Evolutionary conservation across 2,797 vertebrate genomes (phyloP).

Genomic region (Scolopax bukidnonensis): DNA sequence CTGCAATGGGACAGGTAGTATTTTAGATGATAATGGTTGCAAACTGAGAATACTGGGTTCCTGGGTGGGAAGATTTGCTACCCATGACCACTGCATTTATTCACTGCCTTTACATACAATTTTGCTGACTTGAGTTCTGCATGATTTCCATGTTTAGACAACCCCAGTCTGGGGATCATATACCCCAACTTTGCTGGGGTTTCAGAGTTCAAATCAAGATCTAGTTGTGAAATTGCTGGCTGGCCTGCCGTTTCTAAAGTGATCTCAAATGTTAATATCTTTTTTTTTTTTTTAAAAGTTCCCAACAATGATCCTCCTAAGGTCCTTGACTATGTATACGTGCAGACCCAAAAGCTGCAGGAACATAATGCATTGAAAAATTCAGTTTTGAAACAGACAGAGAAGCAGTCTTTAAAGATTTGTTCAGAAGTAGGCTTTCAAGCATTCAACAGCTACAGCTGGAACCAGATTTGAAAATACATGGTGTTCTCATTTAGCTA

Average conservation of each 20-base stretch:
- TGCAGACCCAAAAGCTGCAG: not conserved
- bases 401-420: not conserved
- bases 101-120: not conserved
- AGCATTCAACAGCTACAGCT: not conserved
- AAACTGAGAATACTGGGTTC: not conserved
- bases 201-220: conserved; percentile 42
- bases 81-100: not conserved
- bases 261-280: not conserved
- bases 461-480: not conserved
- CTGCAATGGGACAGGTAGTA: conserved; percentile 26
- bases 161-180: not conserved
- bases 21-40: not conserved
- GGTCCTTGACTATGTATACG: not conserved
- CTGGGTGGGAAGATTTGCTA: not conserved
- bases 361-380: not conserved
- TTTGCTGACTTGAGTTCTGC: conserved; percentile 34
- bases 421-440: not conserved
- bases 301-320: not conserved
- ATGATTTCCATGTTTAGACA: conserved; percentile 31
- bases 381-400: not conserved
- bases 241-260: not conserved
- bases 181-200: not conserved
- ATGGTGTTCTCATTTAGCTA: not conserved
- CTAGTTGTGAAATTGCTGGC: not conserved
- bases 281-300: not conserved